These are phyloP conservation scores for Stenoptilia bipunctidactyla DNA, from an alignment of 2,888 invertebrate genomes.

Conservation along the genomic window DNA sequence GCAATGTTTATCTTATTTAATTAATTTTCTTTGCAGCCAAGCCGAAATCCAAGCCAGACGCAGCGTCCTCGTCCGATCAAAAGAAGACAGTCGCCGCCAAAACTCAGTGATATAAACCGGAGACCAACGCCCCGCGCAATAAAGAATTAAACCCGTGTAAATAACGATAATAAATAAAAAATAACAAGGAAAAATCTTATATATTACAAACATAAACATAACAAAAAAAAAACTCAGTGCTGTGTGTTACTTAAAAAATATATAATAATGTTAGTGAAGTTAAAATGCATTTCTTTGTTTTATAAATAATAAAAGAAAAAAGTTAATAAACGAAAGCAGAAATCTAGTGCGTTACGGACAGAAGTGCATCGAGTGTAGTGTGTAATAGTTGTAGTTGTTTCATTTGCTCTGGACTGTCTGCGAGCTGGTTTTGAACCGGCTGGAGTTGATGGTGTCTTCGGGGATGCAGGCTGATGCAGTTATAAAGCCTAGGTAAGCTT, in stretches of 20 bases:
- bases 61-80: slow-evolving; percentile 20
- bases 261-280: slow-evolving; percentile 1
- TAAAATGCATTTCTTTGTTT: slow-evolving; percentile 16
- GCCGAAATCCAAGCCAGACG: slow-evolving; percentile 42
- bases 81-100: slow-evolving; percentile 31
- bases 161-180: no score
- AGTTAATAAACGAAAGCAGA: slow-evolving; percentile 6
- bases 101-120: slow-evolving; percentile 29
- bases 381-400: slow-evolving; percentile 2
- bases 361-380: no score
- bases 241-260: slow-evolving; percentile 4
- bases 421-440: background rate
- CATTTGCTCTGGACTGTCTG: slow-evolving; percentile 9
- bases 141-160: background rate
- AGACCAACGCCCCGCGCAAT: background rate
- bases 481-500: slow-evolving; percentile 41
- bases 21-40: slow-evolving; percentile 34
- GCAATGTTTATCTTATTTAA: no score
- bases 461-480: slow-evolving; percentile 29
- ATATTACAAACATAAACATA: no score
- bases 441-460: slow-evolving; percentile 18
- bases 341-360: slow-evolving; percentile 4
- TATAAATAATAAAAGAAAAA: slow-evolving; percentile 12
- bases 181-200: no score
- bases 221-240: no score